These are phyloP conservation scores for Rhogogaster chlorosoma DNA, from an alignment of 2,888 invertebrate species.

Conservation along the genomic window DNA sequence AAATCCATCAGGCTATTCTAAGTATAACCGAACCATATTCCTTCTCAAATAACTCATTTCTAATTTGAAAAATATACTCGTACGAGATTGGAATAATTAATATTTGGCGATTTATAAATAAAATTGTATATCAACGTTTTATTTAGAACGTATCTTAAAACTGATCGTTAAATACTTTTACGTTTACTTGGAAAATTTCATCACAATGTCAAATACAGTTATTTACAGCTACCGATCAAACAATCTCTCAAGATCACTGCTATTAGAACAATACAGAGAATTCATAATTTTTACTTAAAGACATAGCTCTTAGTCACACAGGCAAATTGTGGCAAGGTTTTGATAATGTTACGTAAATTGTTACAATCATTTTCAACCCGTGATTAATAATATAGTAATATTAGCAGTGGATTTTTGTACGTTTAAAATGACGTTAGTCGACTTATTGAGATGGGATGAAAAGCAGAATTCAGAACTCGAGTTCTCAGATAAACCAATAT, in stretches of 20 bases:
- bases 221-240: slow-evolving; percentile 17
- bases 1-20: slow-evolving; percentile 52
- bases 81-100: slow-evolving; percentile 45
- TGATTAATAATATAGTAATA: background rate
- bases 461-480: background rate
- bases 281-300: background rate
- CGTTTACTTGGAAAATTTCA: slow-evolving; percentile 16
- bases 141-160: background rate
- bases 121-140: background rate
- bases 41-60: slow-evolving; percentile 39
- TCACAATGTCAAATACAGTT: slow-evolving; percentile 16
- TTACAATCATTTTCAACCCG: background rate
- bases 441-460: background rate
- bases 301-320: background rate
- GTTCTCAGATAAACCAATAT: background rate
- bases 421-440: slow-evolving; percentile 7
- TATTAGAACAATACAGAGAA: background rate
- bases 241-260: slow-evolving; percentile 10
- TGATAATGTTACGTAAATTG: background rate
- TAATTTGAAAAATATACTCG: slow-evolving; percentile 43
- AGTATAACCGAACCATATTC: slow-evolving; percentile 46
- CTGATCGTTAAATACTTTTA: slow-evolving; percentile 2
- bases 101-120: slow-evolving; percentile 41
- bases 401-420: slow-evolving; percentile 31
- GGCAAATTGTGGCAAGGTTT: slow-evolving; percentile 32